Evolutionary conservation across 2,888 invertebrate species (phyloP), one percentile per base, ranked within the genome.

Genomic region (Drosophila formosana): DNA sequence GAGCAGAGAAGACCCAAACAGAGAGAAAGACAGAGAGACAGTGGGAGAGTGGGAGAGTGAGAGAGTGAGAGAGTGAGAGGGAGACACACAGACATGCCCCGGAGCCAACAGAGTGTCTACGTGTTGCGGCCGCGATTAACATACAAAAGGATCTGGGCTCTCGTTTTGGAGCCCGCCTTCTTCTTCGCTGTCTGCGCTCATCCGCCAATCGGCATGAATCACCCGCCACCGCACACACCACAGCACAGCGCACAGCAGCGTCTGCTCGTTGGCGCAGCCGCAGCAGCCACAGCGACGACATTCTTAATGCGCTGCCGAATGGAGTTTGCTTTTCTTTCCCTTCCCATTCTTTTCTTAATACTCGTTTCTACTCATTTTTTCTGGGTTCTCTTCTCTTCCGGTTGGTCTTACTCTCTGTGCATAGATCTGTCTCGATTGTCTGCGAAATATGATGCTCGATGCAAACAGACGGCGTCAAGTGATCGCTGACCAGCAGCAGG

Each of bases 131-230:
- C 66, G 80, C 88, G 90, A 89, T 89, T 89, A 91, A 90, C 89
- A 89, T 89, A 89, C 91, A 89, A 91, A 89, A 89, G 89, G 89
- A 89, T 91, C 89, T 77, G 53, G 57, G 37, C 57, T 57, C 47
- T 57, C 57, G 45, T 62, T 89, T 87, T 86, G 85, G 90, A 87
- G 89, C 85, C 90, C 90, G 83, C 85, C 85, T 88, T 87, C 89
- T 88, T 60, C 72, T 57, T 26, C 60, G 49, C 63, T 51, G 51
- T 41, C 51, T 62, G 76, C 60, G 61, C 65, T 61, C 75, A 78
- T 70, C 77, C 78, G 82, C 85, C 85, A 85, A 85, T 85, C 87
- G 72, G 87, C 78, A 89, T 85, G 85, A 85, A 72, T 85, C 85
- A 89, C 75, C 56, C 64, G 79, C 69, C 4, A 8, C 9, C 13